A percentile compares a stretch with the other conserved stretches of the same genome.
Conservation (phyloP, 2,113 vertebrate genomes). For the Greenwoodochromis staneri region DNA sequence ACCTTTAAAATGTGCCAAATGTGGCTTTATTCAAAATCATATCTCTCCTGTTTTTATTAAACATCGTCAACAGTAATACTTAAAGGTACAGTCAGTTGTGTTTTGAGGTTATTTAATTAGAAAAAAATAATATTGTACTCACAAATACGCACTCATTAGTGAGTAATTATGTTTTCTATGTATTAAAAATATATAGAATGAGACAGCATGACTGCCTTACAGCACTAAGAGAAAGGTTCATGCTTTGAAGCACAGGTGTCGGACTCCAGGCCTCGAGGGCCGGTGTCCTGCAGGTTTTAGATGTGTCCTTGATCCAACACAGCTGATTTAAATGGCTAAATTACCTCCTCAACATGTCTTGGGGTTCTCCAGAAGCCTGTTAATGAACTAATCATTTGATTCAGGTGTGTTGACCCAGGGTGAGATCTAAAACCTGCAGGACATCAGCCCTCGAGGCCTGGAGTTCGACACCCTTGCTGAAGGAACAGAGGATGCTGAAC, state of each 20-base stretch:
- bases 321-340: not conserved
- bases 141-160: not conserved
- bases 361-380: not conserved
- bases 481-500: too few relatives aligned
- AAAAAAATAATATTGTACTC: not conserved
- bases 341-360: not conserved
- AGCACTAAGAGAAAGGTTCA: not conserved
- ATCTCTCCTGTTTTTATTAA: not conserved
- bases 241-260: not conserved
- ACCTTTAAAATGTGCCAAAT: not conserved
- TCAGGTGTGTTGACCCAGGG: not conserved
- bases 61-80: not conserved
- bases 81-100: not conserved
- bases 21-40: not conserved
- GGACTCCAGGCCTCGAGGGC: not conserved
- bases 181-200: not conserved
- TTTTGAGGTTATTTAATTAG: not conserved
- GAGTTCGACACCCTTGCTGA: too few relatives aligned
- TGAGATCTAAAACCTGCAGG: not conserved
- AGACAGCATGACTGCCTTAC: not conserved
- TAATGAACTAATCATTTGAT: not conserved
- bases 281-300: not conserved
- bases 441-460: not conserved
- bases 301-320: not conserved
- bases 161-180: not conserved